A percentile compares a stretch with the other conserved stretches of the same genome.
Conservation (phyloP, 1,140 invertebrate species). For the Drosophila pandora region DNA sequence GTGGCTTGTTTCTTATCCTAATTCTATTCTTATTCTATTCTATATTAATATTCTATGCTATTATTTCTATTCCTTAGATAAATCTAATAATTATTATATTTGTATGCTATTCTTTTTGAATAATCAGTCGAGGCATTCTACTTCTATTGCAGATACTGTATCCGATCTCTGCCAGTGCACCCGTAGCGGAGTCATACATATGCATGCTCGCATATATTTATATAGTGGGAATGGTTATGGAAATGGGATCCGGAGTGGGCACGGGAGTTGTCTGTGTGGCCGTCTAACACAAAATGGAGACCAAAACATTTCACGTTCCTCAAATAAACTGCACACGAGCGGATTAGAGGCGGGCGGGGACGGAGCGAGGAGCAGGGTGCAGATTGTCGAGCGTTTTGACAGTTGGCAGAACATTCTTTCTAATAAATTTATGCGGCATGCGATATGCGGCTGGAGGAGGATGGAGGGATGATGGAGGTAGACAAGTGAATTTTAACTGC, state of each 20-base stretch:
- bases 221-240: constrained; percentile 44
- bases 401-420: constrained; percentile 53
- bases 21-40: too few relatives aligned
- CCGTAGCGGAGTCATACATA: constrained; percentile 37
- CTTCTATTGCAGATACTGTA: too few relatives aligned
- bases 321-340: constrained; percentile 69
- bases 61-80: too few relatives aligned
- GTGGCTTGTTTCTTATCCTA: too few relatives aligned
- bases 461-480: neutral
- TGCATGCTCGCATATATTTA: constrained; percentile 40
- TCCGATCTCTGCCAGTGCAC: neutral
- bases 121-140: too few relatives aligned
- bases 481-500: constrained; percentile 38
- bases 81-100: too few relatives aligned
- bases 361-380: neutral
- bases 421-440: constrained; percentile 52
- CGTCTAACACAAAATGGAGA: constrained; percentile 51
- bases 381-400: constrained; percentile 49
- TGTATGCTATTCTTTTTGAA: too few relatives aligned
- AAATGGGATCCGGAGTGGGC: constrained; percentile 31
- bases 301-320: constrained; percentile 63
- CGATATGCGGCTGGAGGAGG: constrained; percentile 17
- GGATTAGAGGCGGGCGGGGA: constrained; percentile 5
- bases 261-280: constrained; percentile 20
- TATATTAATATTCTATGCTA: too few relatives aligned